A percentile compares a stretch with the other conserved stretches of the same genome.
These are phyloP conservation scores for Prunella strophiata DNA, from an alignment of 2,797 vertebrate species.

Conservation along the genomic window DNA sequence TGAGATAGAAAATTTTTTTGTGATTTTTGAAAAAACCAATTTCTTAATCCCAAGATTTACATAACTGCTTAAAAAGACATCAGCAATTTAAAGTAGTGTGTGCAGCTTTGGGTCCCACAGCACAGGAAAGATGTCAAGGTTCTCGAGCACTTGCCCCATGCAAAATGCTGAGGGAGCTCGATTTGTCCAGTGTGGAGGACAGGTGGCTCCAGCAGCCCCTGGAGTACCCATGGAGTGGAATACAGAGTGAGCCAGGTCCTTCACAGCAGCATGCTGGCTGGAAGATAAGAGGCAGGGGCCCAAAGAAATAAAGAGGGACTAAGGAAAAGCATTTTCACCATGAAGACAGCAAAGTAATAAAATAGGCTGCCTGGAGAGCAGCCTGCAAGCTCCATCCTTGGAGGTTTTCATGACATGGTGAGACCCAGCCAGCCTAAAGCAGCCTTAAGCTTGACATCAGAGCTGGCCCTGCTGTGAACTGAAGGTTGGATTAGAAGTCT, in stretches of 20 bases:
- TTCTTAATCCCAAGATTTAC: neutral
- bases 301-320: neutral
- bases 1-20: neutral
- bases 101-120: neutral
- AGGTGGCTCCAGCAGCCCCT: neutral
- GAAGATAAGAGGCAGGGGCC: neutral
- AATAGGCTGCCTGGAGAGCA: neutral
- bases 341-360: neutral
- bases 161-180: rapidly evolving
- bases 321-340: neutral
- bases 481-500: neutral
- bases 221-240: neutral
- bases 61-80: neutral
- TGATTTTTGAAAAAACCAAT: neutral
- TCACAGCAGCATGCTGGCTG: neutral
- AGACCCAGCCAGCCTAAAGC: neutral
- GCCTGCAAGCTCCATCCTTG: neutral
- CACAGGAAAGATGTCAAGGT: neutral
- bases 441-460: neutral
- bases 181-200: neutral
- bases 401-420: neutral
- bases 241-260: neutral
- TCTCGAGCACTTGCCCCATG: neutral
- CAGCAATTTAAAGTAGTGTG: neutral
- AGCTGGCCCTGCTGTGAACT: neutral